phyloP scores from a whole-genome alignment of 2,113 vertebrate genomes.

The Dolichotis patagonum region DNA sequence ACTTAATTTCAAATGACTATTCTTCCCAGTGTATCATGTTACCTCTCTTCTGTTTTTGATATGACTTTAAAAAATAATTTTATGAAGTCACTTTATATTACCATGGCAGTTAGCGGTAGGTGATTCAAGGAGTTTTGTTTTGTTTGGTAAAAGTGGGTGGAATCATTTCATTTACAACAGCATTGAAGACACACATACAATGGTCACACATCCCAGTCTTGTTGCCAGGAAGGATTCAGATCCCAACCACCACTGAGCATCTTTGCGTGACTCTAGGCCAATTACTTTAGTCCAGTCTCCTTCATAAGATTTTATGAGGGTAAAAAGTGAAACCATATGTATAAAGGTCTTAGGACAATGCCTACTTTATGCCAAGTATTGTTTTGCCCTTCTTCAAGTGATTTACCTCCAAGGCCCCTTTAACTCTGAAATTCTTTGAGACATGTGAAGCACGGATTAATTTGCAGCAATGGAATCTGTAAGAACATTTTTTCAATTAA shows the following conservation, averaged over 20 bases:
- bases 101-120: not conserved
- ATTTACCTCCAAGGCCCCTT: not conserved
- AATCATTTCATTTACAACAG: not conserved
- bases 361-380: not conserved
- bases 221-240: not conserved
- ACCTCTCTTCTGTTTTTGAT: not conserved
- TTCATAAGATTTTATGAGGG: not conserved
- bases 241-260: not conserved
- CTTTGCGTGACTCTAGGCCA: not conserved
- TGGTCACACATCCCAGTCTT: not conserved
- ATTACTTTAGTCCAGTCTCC: not conserved
- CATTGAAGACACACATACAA: not conserved
- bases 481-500: conserved; percentile 23
- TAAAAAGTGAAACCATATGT: not conserved
- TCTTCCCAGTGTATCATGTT: not conserved
- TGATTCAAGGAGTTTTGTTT: not conserved
- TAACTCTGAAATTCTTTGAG: conserved; percentile 8
- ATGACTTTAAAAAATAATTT: not conserved
- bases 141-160: not conserved
- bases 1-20: not conserved
- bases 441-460: not conserved
- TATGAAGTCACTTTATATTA: not conserved
- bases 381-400: not conserved
- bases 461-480: conserved; percentile 23
- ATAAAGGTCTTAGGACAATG: not conserved